Percentiles rank a stretch among this genome's conserved stretches.
Conservation (phyloP, 2,113 vertebrate species). For the cat (Felis catus) region DNA sequence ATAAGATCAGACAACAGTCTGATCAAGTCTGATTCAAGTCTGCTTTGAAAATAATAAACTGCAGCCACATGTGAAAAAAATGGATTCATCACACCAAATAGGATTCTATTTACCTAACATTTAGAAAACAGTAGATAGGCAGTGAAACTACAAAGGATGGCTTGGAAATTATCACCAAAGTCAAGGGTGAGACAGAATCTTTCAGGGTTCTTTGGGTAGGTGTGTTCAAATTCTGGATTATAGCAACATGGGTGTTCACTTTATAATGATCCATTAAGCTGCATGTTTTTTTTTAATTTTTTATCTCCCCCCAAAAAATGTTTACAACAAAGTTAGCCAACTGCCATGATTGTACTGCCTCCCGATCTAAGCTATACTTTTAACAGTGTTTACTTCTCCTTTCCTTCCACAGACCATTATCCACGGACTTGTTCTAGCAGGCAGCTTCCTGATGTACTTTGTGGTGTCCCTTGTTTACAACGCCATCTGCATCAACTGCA, state of each 20-base stretch:
- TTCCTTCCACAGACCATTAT: slow-evolving; percentile 87
- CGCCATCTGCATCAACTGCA: slow-evolving; percentile 89
- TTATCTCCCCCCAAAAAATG: neutral
- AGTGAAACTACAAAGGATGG: neutral
- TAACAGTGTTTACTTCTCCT: neutral
- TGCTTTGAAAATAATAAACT: neutral
- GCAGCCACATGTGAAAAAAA: neutral
- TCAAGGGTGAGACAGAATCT: neutral
- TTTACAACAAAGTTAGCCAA: neutral
- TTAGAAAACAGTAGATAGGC: neutral
- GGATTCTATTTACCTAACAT: neutral
- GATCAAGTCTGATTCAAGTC: neutral
- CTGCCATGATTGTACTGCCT: too few relatives aligned
- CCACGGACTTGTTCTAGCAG: slow-evolving; percentile 87
- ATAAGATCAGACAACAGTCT: neutral
- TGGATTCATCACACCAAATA: neutral
- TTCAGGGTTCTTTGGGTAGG: neutral
- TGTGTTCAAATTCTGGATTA: neutral
- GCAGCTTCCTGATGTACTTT: slow-evolving; percentile 90
- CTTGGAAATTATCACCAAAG: neutral
- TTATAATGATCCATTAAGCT: neutral
- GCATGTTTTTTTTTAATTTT: fast-evolving
- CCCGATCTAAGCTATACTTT: neutral
- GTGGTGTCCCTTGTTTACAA: slow-evolving; percentile 88
- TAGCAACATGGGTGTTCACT: neutral